Evolutionary conservation across 1,140 invertebrate species (phyloP).

Genomic region (Tetramorium parvispinum): DNA sequence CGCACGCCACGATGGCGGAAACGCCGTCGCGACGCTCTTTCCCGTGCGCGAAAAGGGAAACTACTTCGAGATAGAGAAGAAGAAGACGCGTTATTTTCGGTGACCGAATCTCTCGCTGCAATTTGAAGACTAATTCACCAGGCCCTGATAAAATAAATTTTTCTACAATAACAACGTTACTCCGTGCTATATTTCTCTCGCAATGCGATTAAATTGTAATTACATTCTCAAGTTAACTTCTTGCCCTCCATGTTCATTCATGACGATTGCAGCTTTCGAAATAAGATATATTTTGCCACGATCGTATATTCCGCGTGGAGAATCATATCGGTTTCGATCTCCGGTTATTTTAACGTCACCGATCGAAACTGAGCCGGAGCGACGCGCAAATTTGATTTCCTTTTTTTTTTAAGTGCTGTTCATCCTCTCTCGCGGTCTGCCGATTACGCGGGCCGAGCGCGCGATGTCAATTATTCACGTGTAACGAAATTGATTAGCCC

Average conservation of each 20-base stretch:
- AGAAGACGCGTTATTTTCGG: constrained; percentile 35
- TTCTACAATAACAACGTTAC: neutral
- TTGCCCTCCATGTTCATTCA: neutral
- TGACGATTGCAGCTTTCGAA: neutral
- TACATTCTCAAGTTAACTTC: neutral
- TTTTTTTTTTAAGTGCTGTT: constrained; percentile 31
- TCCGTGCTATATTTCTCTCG: neutral
- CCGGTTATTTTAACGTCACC: constrained; percentile 20
- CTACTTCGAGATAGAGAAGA: neutral
- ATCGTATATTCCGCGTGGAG: neutral
- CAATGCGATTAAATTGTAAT: constrained; percentile 1
- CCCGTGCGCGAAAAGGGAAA: constrained; percentile 10
- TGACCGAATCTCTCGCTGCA: neutral
- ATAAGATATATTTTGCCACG: neutral
- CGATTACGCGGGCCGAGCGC: constrained; percentile 25
- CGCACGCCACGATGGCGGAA: constrained; percentile 38
- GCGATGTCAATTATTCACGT: constrained; percentile 51
- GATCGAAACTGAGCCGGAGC: constrained; percentile 17
- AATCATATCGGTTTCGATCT: constrained; percentile 21
- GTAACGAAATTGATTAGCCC: constrained; percentile 56
- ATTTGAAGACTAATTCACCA: neutral
- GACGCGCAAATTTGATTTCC: constrained; percentile 45
- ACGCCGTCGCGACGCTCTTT: constrained; percentile 43
- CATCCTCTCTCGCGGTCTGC: constrained; percentile 39
- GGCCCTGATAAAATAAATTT: neutral